phyloP scores from a whole-genome alignment of 2,113 vertebrate genomes.

The Pelobates fuscus region DNA sequence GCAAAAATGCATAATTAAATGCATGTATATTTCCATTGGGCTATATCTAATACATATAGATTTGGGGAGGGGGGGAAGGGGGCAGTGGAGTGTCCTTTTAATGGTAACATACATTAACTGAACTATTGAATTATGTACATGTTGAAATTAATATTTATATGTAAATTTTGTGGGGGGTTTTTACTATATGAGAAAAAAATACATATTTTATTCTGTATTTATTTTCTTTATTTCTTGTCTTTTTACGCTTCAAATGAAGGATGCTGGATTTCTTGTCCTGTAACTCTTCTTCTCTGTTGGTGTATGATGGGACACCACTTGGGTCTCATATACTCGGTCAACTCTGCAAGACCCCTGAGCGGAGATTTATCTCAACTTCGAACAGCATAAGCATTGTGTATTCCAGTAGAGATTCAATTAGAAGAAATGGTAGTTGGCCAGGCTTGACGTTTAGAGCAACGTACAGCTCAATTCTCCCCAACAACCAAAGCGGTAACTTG shows the following conservation, averaged over 20 bases:
- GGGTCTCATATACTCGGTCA: background rate
- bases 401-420: background rate
- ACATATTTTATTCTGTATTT: too few relatives aligned
- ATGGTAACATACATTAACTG: too few relatives aligned
- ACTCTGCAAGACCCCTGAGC: background rate
- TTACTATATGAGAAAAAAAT: too few relatives aligned
- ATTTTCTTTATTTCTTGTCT: background rate
- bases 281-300: background rate
- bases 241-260: background rate
- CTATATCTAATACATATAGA: too few relatives aligned
- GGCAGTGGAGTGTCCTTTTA: too few relatives aligned
- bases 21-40: too few relatives aligned
- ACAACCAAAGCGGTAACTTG: slow-evolving; percentile 18
- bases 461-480: background rate
- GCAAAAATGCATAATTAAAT: too few relatives aligned
- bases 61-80: too few relatives aligned
- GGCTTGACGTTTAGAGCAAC: background rate
- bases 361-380: slow-evolving; percentile 1
- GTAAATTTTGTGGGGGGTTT: too few relatives aligned
- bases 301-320: slow-evolving; percentile 19
- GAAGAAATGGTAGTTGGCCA: background rate
- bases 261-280: background rate
- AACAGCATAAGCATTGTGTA: slow-evolving; percentile 20
- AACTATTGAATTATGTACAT: too few relatives aligned
- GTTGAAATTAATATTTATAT: too few relatives aligned